Evolutionary conservation across 1,140 invertebrate genomes (phyloP).

Genomic region (Pseudomyrmex gracilis): DNA sequence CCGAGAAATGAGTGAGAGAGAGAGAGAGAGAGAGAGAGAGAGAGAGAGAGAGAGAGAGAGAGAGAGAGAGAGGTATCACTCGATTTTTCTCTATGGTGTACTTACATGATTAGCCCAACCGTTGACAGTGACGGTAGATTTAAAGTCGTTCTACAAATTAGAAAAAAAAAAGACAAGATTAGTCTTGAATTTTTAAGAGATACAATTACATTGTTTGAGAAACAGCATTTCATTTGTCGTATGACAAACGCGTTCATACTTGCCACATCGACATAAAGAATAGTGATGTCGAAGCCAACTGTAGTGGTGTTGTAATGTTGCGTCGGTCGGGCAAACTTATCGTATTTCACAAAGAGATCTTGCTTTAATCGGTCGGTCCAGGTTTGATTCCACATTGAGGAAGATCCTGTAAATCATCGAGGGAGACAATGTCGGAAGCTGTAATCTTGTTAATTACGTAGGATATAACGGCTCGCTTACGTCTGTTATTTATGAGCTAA

Average conservation of each 20-base stretch:
- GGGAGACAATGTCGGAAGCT: constrained; percentile 26
- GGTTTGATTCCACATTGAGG: constrained; percentile 86
- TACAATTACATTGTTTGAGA: too few relatives aligned
- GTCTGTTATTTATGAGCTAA: neutral
- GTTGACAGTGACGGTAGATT: constrained; percentile 86
- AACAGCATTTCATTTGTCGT: too few relatives aligned
- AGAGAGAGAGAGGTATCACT: neutral
- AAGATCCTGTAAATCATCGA: constrained; percentile 51
- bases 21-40: too few relatives aligned
- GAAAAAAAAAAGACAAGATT: neutral
- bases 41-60: too few relatives aligned
- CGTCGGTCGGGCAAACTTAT: constrained; percentile 87
- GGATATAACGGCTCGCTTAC: neutral
- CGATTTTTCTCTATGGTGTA: constrained; percentile 11
- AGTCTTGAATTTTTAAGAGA: too few relatives aligned
- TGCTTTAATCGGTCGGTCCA: constrained; percentile 86
- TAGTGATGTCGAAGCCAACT: constrained; percentile 85
- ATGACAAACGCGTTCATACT: constrained; percentile 53
- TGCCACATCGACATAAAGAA: constrained; percentile 87
- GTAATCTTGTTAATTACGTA: constrained; percentile 32
- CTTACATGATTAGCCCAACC: constrained; percentile 87
- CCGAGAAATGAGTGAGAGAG: too few relatives aligned
- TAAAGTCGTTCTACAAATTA: constrained; percentile 85
- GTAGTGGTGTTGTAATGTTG: constrained; percentile 85
- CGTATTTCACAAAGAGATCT: constrained; percentile 87